Evolutionary conservation across 1,140 invertebrate species (phyloP).

Genomic region (Rhopalosiphum maidis): DNA sequence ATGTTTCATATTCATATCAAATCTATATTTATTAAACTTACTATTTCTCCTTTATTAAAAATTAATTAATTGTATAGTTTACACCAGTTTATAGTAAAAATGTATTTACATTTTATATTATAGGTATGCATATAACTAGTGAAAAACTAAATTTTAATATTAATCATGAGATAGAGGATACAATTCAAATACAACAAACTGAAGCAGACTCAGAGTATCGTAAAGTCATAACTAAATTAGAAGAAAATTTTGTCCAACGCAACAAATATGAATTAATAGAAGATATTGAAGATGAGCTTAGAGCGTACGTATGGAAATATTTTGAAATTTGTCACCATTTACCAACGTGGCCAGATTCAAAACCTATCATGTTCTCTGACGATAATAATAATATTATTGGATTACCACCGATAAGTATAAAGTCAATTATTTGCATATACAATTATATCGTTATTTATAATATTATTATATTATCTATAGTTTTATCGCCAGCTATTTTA

Average conservation of each 20-base stretch:
- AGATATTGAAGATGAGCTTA: conserved; percentile 20
- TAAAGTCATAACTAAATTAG: background rate
- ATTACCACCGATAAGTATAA: conserved; percentile 38
- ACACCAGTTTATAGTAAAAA: background rate
- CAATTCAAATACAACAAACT: background rate
- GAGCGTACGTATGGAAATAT: conserved; percentile 7
- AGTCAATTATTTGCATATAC: background rate
- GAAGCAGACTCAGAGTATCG: background rate
- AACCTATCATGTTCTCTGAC: conserved; percentile 9
- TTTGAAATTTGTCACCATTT: background rate
- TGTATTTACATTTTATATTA: background rate
- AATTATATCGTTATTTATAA: background rate
- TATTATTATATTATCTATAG: background rate
- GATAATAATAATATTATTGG: conserved; percentile 23
- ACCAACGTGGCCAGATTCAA: conserved; percentile 33
- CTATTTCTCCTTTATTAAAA: background rate
- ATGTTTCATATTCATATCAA: background rate
- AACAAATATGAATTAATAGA: conserved; percentile 23
- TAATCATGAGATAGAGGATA: background rate
- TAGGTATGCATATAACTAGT: background rate
- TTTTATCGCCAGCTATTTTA: background rate
- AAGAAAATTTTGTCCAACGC: background rate
- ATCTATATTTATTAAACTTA: background rate
- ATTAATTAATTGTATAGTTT: background rate
- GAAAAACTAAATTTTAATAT: background rate